Percentiles rank a stretch among this genome's conserved stretches.
Evolutionary conservation across 1,140 invertebrate species (phyloP).

Genomic region (Danaus plexippus): DNA sequence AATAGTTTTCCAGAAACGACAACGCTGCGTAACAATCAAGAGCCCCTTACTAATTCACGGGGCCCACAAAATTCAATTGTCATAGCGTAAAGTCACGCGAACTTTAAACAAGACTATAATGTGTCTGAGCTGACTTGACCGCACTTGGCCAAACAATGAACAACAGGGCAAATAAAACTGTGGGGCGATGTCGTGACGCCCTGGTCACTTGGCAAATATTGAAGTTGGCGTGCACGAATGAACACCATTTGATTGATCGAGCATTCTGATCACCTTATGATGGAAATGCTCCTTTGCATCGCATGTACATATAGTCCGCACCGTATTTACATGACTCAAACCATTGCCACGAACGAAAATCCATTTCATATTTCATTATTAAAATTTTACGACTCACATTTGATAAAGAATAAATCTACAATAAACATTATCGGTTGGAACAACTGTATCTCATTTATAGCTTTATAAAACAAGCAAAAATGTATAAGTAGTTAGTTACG

Average conservation of each 20-base stretch:
- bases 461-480: no score
- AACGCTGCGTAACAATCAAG: constrained; percentile 23
- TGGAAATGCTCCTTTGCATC: constrained; percentile 9
- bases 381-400: no score
- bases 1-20: constrained; percentile 17
- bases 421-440: no score
- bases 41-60: constrained; percentile 30
- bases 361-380: no score
- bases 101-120: constrained; percentile 35
- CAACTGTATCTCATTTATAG: no score
- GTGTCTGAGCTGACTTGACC: constrained; percentile 24
- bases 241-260: constrained; percentile 60
- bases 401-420: no score
- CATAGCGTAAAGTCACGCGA: constrained; percentile 46
- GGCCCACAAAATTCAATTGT: constrained; percentile 36
- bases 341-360: no score
- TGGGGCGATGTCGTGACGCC: constrained; percentile 42
- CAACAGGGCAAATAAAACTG: constrained; percentile 50
- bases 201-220: constrained; percentile 51
- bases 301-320: constrained; percentile 5
- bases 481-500: no score
- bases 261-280: constrained; percentile 33
- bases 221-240: constrained; percentile 43
- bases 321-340: no score
- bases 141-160: constrained; percentile 53